phyloP scores from a whole-genome alignment of 2,888 invertebrate genomes.

The Hololepta plana region DNA sequence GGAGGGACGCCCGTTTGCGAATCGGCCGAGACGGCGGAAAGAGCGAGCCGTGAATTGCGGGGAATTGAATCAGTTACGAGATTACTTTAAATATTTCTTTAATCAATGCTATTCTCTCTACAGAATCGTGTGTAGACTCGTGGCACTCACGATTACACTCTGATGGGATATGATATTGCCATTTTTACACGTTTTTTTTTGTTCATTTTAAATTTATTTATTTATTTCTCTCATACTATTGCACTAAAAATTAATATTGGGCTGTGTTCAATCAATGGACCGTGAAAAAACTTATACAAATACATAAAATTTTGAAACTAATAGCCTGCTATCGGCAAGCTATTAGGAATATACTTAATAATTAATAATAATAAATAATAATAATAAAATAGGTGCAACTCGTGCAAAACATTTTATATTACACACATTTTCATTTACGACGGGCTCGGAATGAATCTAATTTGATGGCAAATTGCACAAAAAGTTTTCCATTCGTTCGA shows the following conservation, averaged over 20 bases:
- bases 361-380: constrained; percentile 11
- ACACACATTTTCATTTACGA: constrained; percentile 15
- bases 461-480: constrained; percentile 13
- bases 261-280: constrained; percentile 16
- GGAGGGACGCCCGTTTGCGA: constrained; percentile 11
- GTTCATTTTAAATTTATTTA: too few species aligned
- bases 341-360: constrained; percentile 4
- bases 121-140: constrained; percentile 18
- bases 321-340: constrained; percentile 8
- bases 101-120: constrained; percentile 28
- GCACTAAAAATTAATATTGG: constrained; percentile 22
- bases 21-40: constrained; percentile 9
- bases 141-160: constrained; percentile 23
- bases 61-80: not conserved
- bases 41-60: not conserved
- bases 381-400: constrained; percentile 19
- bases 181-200: constrained; percentile 27
- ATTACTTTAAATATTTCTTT: constrained; percentile 27
- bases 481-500: too few species aligned
- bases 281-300: constrained; percentile 14
- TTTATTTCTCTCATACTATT: too few species aligned
- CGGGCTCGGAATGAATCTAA: constrained; percentile 17
- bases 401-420: constrained; percentile 22
- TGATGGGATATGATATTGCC: constrained; percentile 29
- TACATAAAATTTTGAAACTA: constrained; percentile 11